Evolutionary conservation across 1,140 invertebrate genomes (phyloP).

Genomic region (Caenorhabditis elegans): WBcel235 BX284606.5:7600501-7601000

Average conservation of each 20-base stretch:
- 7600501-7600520: conserved; percentile 25
- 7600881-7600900: neutral
- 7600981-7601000: conserved; percentile 65
- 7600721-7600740: neutral
- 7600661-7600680: conserved; percentile 2
- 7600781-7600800: too few relatives aligned
- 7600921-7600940: conserved; percentile 14
- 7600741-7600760: neutral
- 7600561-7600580: neutral
- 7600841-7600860: neutral
- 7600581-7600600: neutral
- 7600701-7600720: conserved; percentile 19
- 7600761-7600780: neutral
- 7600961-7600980: conserved; percentile 60
- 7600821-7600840: neutral
- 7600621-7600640: neutral
- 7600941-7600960: conserved; percentile 40
- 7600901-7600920: neutral
- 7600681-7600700: conserved; percentile 30
- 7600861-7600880: neutral
- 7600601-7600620: neutral
- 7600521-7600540: conserved; percentile 19
- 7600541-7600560: neutral
- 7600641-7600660: conserved; percentile 23
- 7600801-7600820: neutral